phyloP scores from a whole-genome alignment of 2,888 invertebrate species.

The Allolobophora icterica region DNA sequence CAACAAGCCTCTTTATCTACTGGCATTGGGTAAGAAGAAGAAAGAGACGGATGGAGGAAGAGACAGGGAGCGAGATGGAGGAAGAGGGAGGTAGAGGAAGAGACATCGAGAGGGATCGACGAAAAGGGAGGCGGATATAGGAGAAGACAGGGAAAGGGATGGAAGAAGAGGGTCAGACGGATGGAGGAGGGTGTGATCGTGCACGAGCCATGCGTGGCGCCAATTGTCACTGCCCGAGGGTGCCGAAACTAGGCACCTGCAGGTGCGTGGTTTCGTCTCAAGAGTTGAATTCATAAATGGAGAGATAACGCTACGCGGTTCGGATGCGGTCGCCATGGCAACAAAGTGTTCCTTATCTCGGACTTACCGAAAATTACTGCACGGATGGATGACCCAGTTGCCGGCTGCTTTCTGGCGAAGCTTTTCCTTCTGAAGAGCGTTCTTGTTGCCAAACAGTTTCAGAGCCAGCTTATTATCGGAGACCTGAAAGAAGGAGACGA shows the following conservation, averaged over 20 bases:
- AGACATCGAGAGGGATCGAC: not conserved
- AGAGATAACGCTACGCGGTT: not conserved
- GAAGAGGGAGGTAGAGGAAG: not conserved
- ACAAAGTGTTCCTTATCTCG: not conserved
- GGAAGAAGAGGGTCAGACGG: not conserved
- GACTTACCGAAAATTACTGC: conserved; percentile 95
- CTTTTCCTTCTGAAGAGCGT: conserved; percentile 96
- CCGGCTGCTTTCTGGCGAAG: conserved; percentile 96
- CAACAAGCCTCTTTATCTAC: not conserved
- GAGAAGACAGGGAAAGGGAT: not conserved
- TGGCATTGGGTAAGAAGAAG: not conserved
- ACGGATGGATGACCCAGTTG: conserved; percentile 99
- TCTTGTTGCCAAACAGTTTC: conserved; percentile 98
- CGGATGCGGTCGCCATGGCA: not conserved
- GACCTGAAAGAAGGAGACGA: conserved; percentile 82
- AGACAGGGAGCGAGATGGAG: not conserved
- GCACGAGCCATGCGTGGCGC: not conserved
- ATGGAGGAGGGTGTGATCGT: not conserved
- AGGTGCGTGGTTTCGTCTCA: not conserved
- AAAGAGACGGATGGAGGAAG: not conserved
- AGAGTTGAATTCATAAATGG: not conserved
- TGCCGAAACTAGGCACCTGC: not conserved
- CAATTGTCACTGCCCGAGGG: not conserved
- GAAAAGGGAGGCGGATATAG: not conserved
- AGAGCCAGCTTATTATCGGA: conserved; percentile 99